Percentiles rank a stretch among this genome's conserved stretches.
These are phyloP conservation scores for Ptychadena robeensis DNA, from an alignment of 2,797 vertebrate genomes.

Conservation along the genomic window DNA sequence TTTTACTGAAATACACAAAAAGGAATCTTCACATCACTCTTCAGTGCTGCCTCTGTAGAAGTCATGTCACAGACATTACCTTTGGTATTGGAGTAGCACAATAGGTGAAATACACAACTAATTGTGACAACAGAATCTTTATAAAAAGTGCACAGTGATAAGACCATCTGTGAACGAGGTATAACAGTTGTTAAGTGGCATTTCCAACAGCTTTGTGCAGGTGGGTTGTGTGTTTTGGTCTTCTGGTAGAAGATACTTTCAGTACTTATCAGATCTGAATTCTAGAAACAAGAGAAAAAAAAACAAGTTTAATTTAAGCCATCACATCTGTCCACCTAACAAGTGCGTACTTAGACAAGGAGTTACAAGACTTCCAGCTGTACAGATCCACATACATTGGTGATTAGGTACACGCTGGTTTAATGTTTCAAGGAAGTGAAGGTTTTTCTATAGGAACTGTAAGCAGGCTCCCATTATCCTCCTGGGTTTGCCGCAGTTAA, in stretches of 20 bases:
- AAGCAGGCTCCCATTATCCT: no score
- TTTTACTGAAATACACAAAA: background rate
- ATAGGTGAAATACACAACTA: background rate
- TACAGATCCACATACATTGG: background rate
- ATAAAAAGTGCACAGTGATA: constrained; percentile 42
- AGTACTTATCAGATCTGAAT: constrained; percentile 2
- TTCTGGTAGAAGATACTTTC: constrained; percentile 8
- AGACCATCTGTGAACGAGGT: constrained; percentile 50
- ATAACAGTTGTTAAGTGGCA: constrained; percentile 16
- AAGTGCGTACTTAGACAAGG: no score
- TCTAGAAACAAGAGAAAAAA: background rate
- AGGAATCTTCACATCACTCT: constrained; percentile 27
- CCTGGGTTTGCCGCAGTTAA: no score
- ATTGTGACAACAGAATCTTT: background rate
- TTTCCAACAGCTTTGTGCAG: constrained; percentile 47
- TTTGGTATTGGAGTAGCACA: constrained; percentile 16
- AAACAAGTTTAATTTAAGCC: background rate
- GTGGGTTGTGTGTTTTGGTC: constrained; percentile 23
- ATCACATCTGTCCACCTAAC: no score
- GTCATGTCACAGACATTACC: constrained; percentile 7
- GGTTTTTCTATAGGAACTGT: no score
- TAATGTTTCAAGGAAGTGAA: no score
- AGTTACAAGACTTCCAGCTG: no score
- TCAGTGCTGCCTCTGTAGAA: constrained; percentile 11
- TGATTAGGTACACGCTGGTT: background rate